These are phyloP conservation scores for Drosophila asahinai DNA, from an alignment of 1,140 invertebrate species.

Conservation along the genomic window DNA sequence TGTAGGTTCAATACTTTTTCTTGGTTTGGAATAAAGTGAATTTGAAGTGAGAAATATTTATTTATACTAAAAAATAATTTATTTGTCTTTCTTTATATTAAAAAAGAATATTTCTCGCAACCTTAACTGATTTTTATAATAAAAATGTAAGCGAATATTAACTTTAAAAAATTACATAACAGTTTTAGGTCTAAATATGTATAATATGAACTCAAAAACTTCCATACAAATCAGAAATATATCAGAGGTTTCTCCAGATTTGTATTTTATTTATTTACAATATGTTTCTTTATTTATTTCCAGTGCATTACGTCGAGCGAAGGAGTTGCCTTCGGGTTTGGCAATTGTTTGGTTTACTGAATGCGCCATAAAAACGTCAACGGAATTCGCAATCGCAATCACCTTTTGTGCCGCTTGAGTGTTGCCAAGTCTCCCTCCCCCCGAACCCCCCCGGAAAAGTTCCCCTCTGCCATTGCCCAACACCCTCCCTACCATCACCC, in stretches of 20 bases:
- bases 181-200: no score
- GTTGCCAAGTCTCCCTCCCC: constrained; percentile 39
- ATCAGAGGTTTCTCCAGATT: no score
- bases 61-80: no score
- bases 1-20: background rate
- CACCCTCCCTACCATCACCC: background rate
- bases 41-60: background rate
- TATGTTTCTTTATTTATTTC: background rate
- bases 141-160: no score
- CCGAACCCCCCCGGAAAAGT: background rate
- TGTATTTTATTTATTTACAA: no score
- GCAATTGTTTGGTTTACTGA: constrained; percentile 73
- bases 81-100: background rate
- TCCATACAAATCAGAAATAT: no score
- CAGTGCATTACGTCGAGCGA: constrained; percentile 35
- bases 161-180: no score
- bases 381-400: constrained; percentile 82
- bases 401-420: constrained; percentile 77
- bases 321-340: constrained; percentile 66
- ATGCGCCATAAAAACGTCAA: constrained; percentile 83
- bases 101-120: background rate
- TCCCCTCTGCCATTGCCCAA: background rate
- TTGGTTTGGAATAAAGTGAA: background rate
- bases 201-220: no score
- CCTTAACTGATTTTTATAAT: no score